Evolutionary conservation across 2,113 vertebrate species (phyloP).

Genomic region (Boulengeromyrus knoepffleri): DNA sequence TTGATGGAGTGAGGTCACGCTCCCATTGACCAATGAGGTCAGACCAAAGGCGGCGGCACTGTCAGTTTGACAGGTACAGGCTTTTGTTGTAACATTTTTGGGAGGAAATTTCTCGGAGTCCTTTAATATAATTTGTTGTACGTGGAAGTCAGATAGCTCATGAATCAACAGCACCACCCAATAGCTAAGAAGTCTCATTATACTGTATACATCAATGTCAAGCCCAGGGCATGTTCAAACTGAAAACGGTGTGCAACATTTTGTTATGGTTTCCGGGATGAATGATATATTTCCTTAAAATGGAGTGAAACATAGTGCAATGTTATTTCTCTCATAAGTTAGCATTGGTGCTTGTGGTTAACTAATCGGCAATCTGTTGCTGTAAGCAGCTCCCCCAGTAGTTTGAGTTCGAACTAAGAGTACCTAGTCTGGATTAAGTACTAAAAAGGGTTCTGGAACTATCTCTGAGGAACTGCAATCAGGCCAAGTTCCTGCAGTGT

Average conservation of each 20-base stretch:
- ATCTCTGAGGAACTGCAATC: background rate
- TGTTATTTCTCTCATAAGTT: background rate
- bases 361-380: background rate
- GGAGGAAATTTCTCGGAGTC: background rate
- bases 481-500: background rate
- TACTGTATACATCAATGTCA: background rate
- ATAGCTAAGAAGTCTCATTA: background rate
- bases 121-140: background rate
- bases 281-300: background rate
- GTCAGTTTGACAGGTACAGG: background rate
- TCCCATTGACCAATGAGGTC: background rate
- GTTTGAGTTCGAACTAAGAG: too few species aligned
- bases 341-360: background rate
- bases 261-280: background rate
- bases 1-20: slow-evolving; percentile 7
- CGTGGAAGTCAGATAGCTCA: background rate
- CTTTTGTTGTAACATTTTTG: background rate
- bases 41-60: background rate
- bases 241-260: background rate
- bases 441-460: background rate
- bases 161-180: background rate
- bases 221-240: background rate
- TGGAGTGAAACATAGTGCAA: background rate
- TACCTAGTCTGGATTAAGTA: background rate
- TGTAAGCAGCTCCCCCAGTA: background rate